These are phyloP conservation scores for Epicampocera succincta DNA, from an alignment of 2,888 invertebrate genomes.

Conservation along the genomic window DNA sequence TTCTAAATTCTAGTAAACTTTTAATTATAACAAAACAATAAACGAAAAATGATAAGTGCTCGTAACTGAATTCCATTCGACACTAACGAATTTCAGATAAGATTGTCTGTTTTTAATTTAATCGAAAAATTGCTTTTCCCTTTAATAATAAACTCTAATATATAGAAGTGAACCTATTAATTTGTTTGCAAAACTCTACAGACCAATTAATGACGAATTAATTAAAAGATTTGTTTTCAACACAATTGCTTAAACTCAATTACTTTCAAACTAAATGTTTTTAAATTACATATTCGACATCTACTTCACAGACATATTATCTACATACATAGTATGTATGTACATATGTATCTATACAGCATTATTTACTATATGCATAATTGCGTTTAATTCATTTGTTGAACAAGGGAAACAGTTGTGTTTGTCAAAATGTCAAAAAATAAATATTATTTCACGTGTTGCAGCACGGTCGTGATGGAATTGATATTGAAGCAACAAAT, in stretches of 20 bases:
- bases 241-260: no score
- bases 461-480: constrained; percentile 6
- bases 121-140: constrained; percentile 3
- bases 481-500: constrained; percentile 33
- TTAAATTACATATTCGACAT: no score
- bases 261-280: background rate
- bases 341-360: no score
- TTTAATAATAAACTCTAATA: background rate
- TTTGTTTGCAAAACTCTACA: constrained; percentile 17
- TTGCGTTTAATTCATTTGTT: constrained; percentile 1
- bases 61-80: constrained; percentile 21
- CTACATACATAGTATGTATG: no score
- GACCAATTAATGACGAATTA: constrained; percentile 12
- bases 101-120: constrained; percentile 27
- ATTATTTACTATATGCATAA: background rate
- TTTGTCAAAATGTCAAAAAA: constrained; percentile 39
- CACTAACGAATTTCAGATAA: constrained; percentile 28
- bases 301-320: no score
- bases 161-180: background rate
- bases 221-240: background rate
- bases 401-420: background rate
- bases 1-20: no score
- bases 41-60: background rate
- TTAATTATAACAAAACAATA: background rate
- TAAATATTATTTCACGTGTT: constrained; percentile 64